Evolutionary conservation across 2,113 vertebrate species (phyloP).

Genomic region (Microcebus lehilahytsara): DNA sequence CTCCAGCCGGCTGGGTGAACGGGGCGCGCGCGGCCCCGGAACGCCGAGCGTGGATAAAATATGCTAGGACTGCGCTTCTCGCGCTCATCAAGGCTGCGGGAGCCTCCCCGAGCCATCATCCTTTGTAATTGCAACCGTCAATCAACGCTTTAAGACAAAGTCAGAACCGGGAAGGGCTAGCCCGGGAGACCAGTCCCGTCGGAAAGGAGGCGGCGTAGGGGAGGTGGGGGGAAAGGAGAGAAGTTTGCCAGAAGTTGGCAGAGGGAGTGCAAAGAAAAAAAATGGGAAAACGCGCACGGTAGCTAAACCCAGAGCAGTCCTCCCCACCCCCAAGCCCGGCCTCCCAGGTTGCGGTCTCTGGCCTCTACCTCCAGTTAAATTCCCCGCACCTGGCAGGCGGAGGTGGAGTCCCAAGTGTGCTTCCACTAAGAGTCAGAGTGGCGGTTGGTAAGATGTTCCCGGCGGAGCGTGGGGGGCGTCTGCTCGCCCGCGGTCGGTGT

Average conservation of each 20-base stretch:
- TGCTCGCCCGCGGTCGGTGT: rapidly evolving
- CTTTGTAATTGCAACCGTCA: slow-evolving; percentile 84
- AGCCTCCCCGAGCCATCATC: slow-evolving; percentile 84
- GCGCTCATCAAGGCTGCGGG: slow-evolving; percentile 80
- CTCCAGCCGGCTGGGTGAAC: slow-evolving; percentile 12
- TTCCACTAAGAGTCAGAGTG: not conserved
- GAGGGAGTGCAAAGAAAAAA: not conserved
- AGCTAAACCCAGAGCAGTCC: not conserved
- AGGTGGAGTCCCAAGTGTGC: not conserved
- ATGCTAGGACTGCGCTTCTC: slow-evolving; percentile 79
- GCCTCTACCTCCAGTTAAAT: not conserved
- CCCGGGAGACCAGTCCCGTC: slow-evolving; percentile 71
- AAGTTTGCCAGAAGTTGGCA: slow-evolving; percentile 57
- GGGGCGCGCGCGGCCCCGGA: slow-evolving; percentile 32
- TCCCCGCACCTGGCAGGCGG: rapidly evolving
- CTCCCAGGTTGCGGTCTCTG: not conserved
- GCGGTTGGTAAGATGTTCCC: not conserved
- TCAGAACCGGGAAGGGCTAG: slow-evolving; percentile 76
- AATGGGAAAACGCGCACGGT: not conserved
- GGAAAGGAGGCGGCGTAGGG: slow-evolving; percentile 53
- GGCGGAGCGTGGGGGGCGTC: not conserved
- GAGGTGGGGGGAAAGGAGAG: slow-evolving; percentile 53
- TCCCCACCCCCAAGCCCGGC: rapidly evolving
- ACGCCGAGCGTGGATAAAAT: slow-evolving; percentile 72
- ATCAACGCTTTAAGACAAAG: slow-evolving; percentile 82